Evolutionary conservation across 1,140 invertebrate genomes (phyloP).

Genomic region (Augochlora pura): DNA sequence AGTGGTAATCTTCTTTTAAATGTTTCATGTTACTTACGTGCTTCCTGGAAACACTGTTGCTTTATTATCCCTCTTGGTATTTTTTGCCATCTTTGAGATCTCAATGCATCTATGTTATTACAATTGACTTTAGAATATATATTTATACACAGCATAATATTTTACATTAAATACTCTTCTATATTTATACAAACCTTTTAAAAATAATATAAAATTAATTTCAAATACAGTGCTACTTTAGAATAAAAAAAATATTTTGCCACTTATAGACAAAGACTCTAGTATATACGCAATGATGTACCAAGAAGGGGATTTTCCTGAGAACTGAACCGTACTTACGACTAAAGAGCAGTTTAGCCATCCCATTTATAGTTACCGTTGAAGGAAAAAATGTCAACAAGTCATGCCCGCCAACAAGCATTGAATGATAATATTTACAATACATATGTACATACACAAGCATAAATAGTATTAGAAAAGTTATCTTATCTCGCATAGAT

Average conservation of each 20-base stretch:
- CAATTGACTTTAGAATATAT: neutral
- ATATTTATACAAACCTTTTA: neutral
- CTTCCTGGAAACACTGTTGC: neutral
- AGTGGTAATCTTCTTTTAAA: neutral
- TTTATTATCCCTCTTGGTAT: neutral
- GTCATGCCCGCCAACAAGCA: too few relatives aligned
- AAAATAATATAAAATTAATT: neutral
- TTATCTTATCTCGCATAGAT: too few relatives aligned
- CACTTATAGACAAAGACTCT: neutral
- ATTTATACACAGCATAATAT: neutral
- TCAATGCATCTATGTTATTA: neutral
- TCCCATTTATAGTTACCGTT: neutral
- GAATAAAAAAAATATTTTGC: neutral
- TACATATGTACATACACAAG: too few relatives aligned
- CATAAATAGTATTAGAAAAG: too few relatives aligned
- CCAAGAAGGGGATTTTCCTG: neutral
- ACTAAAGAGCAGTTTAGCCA: neutral
- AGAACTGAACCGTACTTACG: neutral
- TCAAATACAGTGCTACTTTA: neutral
- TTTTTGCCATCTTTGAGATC: neutral
- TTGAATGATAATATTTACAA: too few relatives aligned
- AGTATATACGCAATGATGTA: neutral
- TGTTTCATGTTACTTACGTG: conserved; percentile 18
- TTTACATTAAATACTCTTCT: neutral
- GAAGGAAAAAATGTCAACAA: neutral